Conservation (phyloP, 2,113 vertebrate species). For the Taxidea taxus region DNA sequence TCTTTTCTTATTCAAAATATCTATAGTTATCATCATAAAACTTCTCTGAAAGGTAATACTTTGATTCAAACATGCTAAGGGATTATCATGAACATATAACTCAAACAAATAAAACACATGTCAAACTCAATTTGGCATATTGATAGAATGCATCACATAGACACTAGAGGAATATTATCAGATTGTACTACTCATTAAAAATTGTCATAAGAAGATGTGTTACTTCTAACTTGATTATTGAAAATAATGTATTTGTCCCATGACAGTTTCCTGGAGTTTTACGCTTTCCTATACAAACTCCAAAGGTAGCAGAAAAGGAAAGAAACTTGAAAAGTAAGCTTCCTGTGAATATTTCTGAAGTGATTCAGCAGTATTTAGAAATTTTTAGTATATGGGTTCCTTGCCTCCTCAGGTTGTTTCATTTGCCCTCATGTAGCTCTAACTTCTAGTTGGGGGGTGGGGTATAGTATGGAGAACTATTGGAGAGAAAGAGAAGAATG, state of each 20-base stretch:
- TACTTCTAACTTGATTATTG: not conserved
- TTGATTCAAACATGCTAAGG: not conserved
- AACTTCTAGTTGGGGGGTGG: not conserved
- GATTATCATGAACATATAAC: not conserved
- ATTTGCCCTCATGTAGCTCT: not conserved
- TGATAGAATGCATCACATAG: not conserved
- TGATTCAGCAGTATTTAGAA: not conserved
- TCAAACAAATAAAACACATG: not conserved
- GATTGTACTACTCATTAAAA: not conserved
- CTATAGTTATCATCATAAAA: not conserved
- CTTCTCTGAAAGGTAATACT: not conserved
- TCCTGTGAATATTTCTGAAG: not conserved
- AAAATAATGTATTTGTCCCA: not conserved
- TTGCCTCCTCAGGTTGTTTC: not conserved
- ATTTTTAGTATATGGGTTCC: not conserved
- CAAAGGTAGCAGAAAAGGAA: not conserved
- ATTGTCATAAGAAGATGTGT: not conserved
- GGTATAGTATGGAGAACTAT: accelerated
- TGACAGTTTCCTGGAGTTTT: not conserved
- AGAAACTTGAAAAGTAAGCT: not conserved
- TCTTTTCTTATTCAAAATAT: not conserved
- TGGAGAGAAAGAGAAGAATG: not conserved
- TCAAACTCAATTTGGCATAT: not conserved
- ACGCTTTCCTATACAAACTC: not conserved
- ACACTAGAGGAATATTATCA: not conserved